These are phyloP conservation scores for Dioctria rufipes DNA, from an alignment of 2,888 invertebrate genomes.

Conservation along the genomic window DNA sequence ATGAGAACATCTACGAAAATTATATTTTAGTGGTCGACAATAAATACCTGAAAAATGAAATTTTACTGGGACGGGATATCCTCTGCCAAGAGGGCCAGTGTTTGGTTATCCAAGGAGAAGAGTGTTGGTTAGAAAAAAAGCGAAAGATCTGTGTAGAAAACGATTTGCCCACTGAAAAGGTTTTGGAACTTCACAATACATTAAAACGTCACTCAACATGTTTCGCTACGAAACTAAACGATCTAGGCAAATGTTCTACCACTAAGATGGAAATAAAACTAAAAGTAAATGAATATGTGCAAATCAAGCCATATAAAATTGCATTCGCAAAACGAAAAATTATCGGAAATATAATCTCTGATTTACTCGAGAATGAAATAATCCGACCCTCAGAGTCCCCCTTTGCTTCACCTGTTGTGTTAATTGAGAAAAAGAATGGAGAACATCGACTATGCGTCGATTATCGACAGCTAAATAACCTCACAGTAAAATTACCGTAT, in stretches of 20 bases:
- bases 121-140: too few species aligned
- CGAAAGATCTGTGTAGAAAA: too few species aligned
- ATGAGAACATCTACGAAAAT: too few species aligned
- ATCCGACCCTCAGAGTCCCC: slow-evolving; percentile 1
- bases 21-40: background rate
- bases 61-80: background rate
- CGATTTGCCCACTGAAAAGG: too few species aligned
- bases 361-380: background rate
- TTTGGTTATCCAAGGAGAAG: background rate
- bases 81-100: background rate
- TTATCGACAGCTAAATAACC: slow-evolving; percentile 12
- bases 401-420: slow-evolving; percentile 59
- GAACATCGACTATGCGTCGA: slow-evolving; percentile 57
- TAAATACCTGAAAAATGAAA: background rate
- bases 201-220: too few species aligned
- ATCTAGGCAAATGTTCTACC: background rate
- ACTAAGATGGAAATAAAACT: too few species aligned
- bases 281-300: too few species aligned
- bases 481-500: slow-evolving; percentile 53
- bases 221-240: too few species aligned
- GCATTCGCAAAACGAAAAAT: background rate
- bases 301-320: too few species aligned
- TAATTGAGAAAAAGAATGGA: slow-evolving; percentile 59
- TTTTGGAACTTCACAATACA: too few species aligned
- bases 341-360: background rate